Base-by-base conservation (phyloP, 2,113 vertebrate species). In the Donacobius atricapilla region DNA sequence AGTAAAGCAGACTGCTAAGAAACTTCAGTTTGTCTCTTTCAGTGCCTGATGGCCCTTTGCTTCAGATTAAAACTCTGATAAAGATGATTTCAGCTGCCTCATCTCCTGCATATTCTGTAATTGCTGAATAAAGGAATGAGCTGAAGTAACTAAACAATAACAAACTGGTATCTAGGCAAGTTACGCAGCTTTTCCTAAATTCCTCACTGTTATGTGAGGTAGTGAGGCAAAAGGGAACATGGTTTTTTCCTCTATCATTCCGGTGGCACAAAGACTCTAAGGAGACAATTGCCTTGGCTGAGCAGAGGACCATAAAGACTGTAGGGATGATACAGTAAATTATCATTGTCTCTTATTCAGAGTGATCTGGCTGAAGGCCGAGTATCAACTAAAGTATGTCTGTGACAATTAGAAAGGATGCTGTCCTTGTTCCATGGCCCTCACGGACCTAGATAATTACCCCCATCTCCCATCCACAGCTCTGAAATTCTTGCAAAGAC, bases 291-390 rank as follows among this genome's bases (percentile, higher is more conserved):
- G 44, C 75, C 72, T 90, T 92, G 91, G 42, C 63, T 89, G 58
- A 72, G 37, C 53, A 76, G 65, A 93, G 63, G 42, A 70, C 76
- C 42, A 37, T 53, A 88, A 72, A 72, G 28, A 11, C 53, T 83
- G 40, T 51, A 47, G 17, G 31, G 63, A 37, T 58, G 76, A 54
- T 27, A 35, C 27, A 88, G 58, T 70, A 89, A 93, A 92, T 85
- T 83, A 51, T 56, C 13, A 50, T 48, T 87, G 86, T 87, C 31
- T 87, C 35, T 89, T 83, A 65, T 58, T 87, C 85, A 44, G 61
- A 28, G 25, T 79, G 37, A 84, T 92, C 22, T 89, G 44, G 20
- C n/a, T 94, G 84, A 93, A 96, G 78, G 89, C 50, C 90, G 78
- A 76, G 25, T 54, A 91, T 42, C 58, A 91, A n/a, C 65, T 92